Evolutionary conservation across 2,113 vertebrate species (phyloP).

Genomic region (Erpornis zantholeuca): DNA sequence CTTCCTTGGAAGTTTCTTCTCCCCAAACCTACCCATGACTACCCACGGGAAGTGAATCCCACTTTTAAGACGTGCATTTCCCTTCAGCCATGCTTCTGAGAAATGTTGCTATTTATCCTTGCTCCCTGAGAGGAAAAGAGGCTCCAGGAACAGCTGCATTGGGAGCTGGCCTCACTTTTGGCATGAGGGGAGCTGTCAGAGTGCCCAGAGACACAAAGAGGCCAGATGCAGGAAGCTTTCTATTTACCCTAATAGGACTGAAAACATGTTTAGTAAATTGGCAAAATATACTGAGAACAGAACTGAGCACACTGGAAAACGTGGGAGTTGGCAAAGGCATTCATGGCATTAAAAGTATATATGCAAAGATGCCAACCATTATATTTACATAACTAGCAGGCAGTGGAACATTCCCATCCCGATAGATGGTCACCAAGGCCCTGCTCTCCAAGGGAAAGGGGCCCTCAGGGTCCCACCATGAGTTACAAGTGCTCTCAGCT

Average conservation of each 20-base stretch:
- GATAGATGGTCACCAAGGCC: background rate
- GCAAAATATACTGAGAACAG: conserved; percentile 9
- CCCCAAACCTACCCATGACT: background rate
- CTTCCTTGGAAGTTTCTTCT: background rate
- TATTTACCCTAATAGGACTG: conserved; percentile 10
- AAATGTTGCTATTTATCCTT: background rate
- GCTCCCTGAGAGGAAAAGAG: background rate
- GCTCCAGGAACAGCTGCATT: background rate
- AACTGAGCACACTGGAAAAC: conserved; percentile 8
- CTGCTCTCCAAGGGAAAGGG: background rate
- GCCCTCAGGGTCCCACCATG: background rate
- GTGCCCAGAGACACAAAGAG: background rate
- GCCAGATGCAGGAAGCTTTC: conserved; percentile 24
- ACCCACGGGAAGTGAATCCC: too few species aligned
- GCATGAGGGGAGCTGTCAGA: background rate
- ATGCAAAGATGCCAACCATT: background rate
- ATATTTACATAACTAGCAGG: conserved; percentile 14
- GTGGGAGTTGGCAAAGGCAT: conserved; percentile 14
- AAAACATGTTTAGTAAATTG: conserved; percentile 27
- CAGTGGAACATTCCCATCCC: background rate
- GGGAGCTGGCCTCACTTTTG: background rate
- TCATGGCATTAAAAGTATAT: background rate
- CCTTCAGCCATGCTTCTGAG: background rate
- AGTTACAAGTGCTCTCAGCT: background rate
- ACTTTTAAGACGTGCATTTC: background rate